Conservation (phyloP, 2,113 vertebrate species). For the Xiphophorus couchianus region DNA sequence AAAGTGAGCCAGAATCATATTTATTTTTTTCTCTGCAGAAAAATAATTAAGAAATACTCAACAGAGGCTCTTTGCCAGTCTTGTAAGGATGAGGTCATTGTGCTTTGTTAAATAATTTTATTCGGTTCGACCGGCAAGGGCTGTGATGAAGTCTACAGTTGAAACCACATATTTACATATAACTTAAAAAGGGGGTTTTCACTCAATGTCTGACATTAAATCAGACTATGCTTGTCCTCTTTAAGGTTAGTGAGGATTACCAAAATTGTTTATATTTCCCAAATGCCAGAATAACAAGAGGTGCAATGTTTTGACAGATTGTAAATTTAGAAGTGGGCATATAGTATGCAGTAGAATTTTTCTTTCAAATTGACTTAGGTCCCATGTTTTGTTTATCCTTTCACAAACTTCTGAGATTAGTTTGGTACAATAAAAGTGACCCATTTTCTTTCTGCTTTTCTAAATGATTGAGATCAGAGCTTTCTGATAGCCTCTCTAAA, state of each 20-base stretch:
- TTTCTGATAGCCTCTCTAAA: neutral
- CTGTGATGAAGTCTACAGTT: conserved; percentile 3
- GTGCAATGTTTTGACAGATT: neutral
- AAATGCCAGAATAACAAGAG: no score
- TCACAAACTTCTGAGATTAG: no score
- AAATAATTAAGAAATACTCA: conserved; percentile 76
- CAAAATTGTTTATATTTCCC: neutral
- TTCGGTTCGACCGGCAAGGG: conserved; percentile 61
- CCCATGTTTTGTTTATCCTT: neutral
- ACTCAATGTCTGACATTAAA: neutral
- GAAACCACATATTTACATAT: neutral
- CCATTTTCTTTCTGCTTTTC: neutral
- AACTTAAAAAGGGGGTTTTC: neutral
- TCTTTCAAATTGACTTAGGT: neutral
- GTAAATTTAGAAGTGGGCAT: neutral
- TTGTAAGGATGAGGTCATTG: conserved; percentile 81
- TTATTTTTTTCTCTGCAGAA: conserved; percentile 63
- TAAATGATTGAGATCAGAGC: neutral
- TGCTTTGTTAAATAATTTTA: conserved; percentile 72
- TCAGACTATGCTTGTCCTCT: neutral
- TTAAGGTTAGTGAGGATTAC: neutral
- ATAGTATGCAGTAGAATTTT: neutral
- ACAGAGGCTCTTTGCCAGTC: conserved; percentile 75
- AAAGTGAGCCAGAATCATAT: conserved; percentile 69
- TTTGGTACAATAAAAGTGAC: no score